A percentile compares a stretch with the other conserved stretches of the same genome.
phyloP scores from a whole-genome alignment of 2,113 vertebrate genomes.

The Trichechus manatus region DNA sequence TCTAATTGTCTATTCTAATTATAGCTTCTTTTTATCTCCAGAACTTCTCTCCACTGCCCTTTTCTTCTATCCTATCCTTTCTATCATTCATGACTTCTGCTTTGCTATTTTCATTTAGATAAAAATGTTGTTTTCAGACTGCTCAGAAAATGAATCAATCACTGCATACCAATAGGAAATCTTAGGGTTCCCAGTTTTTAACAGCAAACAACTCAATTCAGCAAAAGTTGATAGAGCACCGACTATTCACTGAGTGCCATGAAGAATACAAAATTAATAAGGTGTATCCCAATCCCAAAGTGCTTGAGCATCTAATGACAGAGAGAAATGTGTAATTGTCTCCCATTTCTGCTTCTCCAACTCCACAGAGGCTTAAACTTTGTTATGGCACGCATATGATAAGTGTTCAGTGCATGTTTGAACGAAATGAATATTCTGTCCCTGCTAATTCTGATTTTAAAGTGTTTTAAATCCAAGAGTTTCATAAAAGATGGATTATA shows the following conservation, averaged over 20 bases:
- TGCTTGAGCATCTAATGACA: not conserved
- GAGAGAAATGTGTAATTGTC: not conserved
- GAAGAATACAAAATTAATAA: not conserved
- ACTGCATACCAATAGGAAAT: not conserved
- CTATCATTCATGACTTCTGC: not conserved
- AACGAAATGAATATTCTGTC: not conserved
- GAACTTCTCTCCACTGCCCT: not conserved
- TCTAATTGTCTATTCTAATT: not conserved
- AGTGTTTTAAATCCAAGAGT: not conserved
- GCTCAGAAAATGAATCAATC: not conserved
- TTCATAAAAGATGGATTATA: not conserved
- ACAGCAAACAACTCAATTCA: not conserved
- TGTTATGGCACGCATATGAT: not conserved
- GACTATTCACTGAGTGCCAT: not conserved
- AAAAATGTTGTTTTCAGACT: conserved; percentile 24
- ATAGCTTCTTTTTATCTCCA: not conserved
- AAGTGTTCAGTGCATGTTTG: not conserved
- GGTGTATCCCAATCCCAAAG: not conserved
- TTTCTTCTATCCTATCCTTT: not conserved
- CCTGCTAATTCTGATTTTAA: not conserved
- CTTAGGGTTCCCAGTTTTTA: not conserved
- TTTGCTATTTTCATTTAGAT: not conserved
- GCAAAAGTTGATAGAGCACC: not conserved
- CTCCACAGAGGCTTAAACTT: not conserved
- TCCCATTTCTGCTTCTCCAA: not conserved